These are phyloP conservation scores for Hucho hucho DNA, from an alignment of 2,113 vertebrate genomes.

Conservation along the genomic window DNA sequence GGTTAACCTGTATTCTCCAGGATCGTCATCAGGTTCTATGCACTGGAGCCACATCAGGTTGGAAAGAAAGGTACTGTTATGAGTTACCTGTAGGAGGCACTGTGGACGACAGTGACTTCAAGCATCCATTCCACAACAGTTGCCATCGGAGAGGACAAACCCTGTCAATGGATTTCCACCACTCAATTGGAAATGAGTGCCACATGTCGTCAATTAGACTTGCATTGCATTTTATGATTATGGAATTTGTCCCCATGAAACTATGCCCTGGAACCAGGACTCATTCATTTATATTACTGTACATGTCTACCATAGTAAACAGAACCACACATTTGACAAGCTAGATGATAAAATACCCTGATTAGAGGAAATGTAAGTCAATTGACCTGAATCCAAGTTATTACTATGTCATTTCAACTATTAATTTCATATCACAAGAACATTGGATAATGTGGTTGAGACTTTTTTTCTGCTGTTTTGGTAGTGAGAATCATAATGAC, in stretches of 20 bases:
- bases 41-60: slow-evolving; percentile 86
- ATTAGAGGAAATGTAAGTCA: too few species aligned
- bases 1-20: slow-evolving; percentile 50
- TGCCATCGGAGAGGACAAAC: not conserved
- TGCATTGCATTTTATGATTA: not conserved
- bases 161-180: not conserved
- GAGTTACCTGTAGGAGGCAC: slow-evolving; percentile 79
- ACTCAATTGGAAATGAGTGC: not conserved
- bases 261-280: too few species aligned
- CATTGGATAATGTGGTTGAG: too few species aligned
- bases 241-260: too few species aligned
- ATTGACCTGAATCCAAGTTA: not conserved
- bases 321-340: too few species aligned
- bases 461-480: too few species aligned
- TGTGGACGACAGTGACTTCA: not conserved
- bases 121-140: not conserved
- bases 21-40: slow-evolving; percentile 81
- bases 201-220: not conserved
- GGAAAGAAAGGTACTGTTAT: slow-evolving; percentile 88
- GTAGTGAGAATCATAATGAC: too few species aligned
- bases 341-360: not conserved
- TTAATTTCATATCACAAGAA: too few species aligned
- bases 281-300: too few species aligned
- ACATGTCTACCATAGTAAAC: too few species aligned
- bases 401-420: not conserved